Conservation (phyloP, 2,113 vertebrate species). For the Hippocampus barbouri region DNA sequence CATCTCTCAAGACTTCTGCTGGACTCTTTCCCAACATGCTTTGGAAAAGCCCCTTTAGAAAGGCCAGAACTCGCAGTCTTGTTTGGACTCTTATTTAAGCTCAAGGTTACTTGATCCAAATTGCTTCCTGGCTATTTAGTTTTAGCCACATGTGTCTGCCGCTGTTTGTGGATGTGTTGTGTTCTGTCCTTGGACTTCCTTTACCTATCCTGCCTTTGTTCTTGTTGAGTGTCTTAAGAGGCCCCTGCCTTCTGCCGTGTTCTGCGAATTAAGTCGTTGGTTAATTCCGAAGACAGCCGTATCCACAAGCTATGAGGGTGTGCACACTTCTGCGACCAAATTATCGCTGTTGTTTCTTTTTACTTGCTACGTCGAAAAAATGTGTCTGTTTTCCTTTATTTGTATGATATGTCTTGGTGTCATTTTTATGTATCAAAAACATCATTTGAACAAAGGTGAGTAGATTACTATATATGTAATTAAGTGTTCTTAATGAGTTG, state of each 20-base stretch:
- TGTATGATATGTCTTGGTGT: no score
- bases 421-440: not conserved
- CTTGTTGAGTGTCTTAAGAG: not conserved
- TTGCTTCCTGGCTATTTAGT: not conserved
- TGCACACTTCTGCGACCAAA: no score
- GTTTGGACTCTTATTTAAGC: slow-evolving; percentile 2
- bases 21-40: slow-evolving; percentile 24
- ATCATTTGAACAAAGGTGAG: not conserved
- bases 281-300: not conserved
- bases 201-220: not conserved
- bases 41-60: slow-evolving; percentile 25
- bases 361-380: no score
- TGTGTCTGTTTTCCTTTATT: no score
- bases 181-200: not conserved
- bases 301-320: no score
- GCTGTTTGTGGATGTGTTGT: not conserved
- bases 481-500: not conserved
- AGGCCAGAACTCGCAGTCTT: not conserved
- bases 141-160: not conserved
- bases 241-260: not conserved
- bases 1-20: slow-evolving; percentile 32
- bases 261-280: not conserved
- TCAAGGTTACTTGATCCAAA: not conserved
- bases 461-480: not conserved
- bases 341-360: no score